Conservation (phyloP, 2,888 invertebrate species). For the Itoplectis maculator region DNA sequence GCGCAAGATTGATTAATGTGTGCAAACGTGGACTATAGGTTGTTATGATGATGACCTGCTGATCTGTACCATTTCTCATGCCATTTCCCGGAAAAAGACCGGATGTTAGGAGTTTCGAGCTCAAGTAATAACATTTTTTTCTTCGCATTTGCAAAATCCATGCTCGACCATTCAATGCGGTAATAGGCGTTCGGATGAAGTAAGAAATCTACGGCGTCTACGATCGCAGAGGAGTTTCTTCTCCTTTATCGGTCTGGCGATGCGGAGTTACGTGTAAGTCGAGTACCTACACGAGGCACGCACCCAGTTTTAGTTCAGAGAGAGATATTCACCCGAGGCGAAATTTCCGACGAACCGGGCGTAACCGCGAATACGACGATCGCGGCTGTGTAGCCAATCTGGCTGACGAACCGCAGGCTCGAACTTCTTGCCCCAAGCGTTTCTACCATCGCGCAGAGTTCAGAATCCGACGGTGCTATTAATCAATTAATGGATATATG, state of each 20-base stretch:
- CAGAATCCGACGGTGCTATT: constrained; percentile 25
- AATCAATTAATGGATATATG: constrained; percentile 38
- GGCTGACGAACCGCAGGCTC: constrained; percentile 32
- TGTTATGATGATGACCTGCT: constrained; percentile 11
- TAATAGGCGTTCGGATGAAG: background rate
- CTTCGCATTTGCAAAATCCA: constrained; percentile 16
- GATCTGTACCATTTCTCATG: background rate
- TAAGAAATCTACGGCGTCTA: background rate
- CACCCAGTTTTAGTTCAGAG: constrained; percentile 33
- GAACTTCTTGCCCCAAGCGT: constrained; percentile 39
- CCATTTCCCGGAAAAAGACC: constrained; percentile 5
- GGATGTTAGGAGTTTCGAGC: background rate
- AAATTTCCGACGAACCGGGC: constrained; percentile 33
- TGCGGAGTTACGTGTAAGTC: constrained; percentile 42
- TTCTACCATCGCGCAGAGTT: constrained; percentile 17
- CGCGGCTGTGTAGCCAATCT: constrained; percentile 29
- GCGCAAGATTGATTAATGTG: constrained; percentile 14
- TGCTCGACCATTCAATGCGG: background rate
- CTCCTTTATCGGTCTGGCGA: constrained; percentile 27
- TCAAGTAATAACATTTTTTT: constrained; percentile 2
- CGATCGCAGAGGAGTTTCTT: constrained; percentile 13
- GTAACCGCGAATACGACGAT: constrained; percentile 24
- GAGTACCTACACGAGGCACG: constrained; percentile 10
- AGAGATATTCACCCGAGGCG: constrained; percentile 45
- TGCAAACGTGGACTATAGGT: background rate